Evolutionary conservation across 2,797 vertebrate genomes (phyloP), one percentile per base, ranked within the genome.

Genomic region (Oreochromis mossambicus): DNA sequence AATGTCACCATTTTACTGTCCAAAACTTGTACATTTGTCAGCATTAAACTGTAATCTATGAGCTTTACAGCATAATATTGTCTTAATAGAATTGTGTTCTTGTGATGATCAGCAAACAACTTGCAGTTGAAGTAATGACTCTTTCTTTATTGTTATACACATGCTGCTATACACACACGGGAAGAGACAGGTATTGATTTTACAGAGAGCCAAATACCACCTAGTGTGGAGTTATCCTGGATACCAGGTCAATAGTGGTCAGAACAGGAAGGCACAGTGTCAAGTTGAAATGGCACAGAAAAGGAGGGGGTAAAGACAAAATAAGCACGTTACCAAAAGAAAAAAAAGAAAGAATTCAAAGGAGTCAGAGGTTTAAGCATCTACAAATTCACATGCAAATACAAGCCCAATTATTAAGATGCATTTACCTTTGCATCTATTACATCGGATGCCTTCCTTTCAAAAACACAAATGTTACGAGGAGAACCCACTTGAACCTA

Each of bases 211-310:
- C 89, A 95, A 86, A 86, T 91, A 91, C 93, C 92, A 95, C 91
- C 92, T 88, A 90, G 85, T 92, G 91, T 91, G 91, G 92, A 85
- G 86, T 93, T 86, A 86, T 94, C 96, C 96, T 96, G 95, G 96
- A 96, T 96, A 95, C 96, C 96, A 97, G 96, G 95, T 94, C 92
- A 94, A 92, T 91, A 93, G 91, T 94, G 92, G 94, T 95, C 89
- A 93, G 92, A 94, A 93, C 90, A 94, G 93, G 93, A 96, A 96
- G 95, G 95, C 96, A 96, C 95, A 91, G 94, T 94, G 91, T 95
- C 90, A 84, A 93, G 91, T 92, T 94, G 92, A 95, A 95, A 96
- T 94, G 95, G 93, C 95, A 96, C 94, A 89, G 87, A 87, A 87
- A 80, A 84, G 51, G 81, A 86, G 7, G 55, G 82, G 82, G 34